Percentiles rank a stretch among this genome's conserved stretches.
Conservation (phyloP, 2,113 vertebrate species). For the Kryptolebias marmoratus region DNA sequence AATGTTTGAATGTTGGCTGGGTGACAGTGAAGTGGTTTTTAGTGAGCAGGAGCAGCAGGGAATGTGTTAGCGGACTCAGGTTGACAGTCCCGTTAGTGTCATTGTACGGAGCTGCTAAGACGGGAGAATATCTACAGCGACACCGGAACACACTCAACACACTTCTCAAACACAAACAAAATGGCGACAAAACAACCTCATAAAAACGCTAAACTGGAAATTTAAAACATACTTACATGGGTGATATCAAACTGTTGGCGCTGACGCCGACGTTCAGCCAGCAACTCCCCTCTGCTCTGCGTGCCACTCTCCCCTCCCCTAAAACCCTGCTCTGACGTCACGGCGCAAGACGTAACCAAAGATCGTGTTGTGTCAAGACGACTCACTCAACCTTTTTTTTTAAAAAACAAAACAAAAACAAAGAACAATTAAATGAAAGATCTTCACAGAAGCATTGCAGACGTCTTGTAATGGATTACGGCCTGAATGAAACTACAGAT, state of each 20-base stretch:
- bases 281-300: slow-evolving; percentile 23
- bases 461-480: too few relatives aligned
- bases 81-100: slow-evolving; percentile 65
- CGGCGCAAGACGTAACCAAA: slow-evolving; percentile 23
- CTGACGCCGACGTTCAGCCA: slow-evolving; percentile 23
- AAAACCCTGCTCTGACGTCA: slow-evolving; percentile 32
- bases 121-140: slow-evolving; percentile 29
- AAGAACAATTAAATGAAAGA: not conserved
- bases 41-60: slow-evolving; percentile 6
- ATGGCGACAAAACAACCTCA: not conserved
- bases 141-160: slow-evolving; percentile 4
- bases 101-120: slow-evolving; percentile 29
- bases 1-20: not conserved
- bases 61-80: slow-evolving; percentile 37
- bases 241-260: slow-evolving; percentile 49
- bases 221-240: slow-evolving; percentile 58
- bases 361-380: slow-evolving; percentile 6
- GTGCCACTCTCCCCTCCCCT: slow-evolving; percentile 16
- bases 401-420: not conserved
- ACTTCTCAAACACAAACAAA: not conserved
- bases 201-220: not conserved
- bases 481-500: too few relatives aligned
- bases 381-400: not conserved
- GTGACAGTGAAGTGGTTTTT: slow-evolving; percentile 4
- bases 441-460: too few relatives aligned